Conservation (phyloP, 2,888 invertebrate species). For the Agriopis marginaria region DNA sequence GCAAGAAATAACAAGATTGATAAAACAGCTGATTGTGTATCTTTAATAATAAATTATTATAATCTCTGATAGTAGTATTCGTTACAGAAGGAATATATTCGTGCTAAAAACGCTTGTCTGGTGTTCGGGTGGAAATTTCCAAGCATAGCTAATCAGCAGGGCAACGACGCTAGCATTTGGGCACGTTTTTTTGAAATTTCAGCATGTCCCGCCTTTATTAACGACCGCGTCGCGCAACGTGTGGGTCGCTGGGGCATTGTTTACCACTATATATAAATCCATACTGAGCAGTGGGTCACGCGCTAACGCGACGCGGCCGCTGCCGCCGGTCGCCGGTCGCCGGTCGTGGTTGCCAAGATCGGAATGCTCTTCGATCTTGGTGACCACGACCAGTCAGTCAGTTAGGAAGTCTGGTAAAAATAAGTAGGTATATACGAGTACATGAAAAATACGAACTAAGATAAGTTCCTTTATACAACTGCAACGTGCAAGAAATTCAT, state of each 20-base stretch:
- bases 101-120: neutral
- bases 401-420: neutral
- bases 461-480: neutral
- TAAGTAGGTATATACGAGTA: neutral
- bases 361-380: no score
- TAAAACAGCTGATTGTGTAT: neutral
- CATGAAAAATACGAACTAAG: neutral
- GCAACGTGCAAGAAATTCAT: neutral
- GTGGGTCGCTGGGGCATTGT: no score
- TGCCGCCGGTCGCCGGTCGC: no score
- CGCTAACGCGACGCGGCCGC: no score
- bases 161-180: no score
- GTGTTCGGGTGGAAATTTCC: neutral
- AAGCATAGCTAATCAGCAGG: no score
- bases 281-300: no score
- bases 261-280: no score
- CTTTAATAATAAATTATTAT: neutral
- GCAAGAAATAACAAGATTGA: neutral
- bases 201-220: neutral
- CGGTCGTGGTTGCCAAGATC: no score
- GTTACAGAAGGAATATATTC: neutral
- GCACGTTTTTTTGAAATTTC: no score
- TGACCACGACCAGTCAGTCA: no score
- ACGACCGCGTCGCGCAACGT: no score
- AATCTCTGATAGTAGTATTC: neutral